Evolutionary conservation across 2,797 vertebrate genomes (phyloP), one percentile per base, ranked within the genome.

Genomic region (Lithobates sylvaticus): DNA sequence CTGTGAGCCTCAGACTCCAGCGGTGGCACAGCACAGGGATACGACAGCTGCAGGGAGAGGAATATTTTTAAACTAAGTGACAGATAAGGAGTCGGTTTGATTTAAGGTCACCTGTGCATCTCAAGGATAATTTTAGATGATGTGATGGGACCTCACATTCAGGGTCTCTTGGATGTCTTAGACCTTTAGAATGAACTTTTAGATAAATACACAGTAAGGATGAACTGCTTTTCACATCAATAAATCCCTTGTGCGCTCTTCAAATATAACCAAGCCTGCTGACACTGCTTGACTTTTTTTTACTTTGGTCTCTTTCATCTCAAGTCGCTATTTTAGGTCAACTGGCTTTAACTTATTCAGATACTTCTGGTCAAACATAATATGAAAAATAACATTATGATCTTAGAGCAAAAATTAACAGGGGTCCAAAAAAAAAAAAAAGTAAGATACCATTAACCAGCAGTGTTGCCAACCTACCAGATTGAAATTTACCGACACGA

Each of bases 51-150:
- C 27, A 10, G 39, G 39, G 32, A 70, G 23, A 34, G 50, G 65
- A 34, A 13, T 73, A 44, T 83, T 74, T 69, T 58, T 69, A 84
- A n/a, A 42, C 34, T 76, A 44, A 44, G 32, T 16, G 54, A 10
- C 50, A 75, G 64, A 70, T 81, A 86, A 76, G 47, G 3, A 81
- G 34, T 64, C 61, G 65, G 54, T 73, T 86, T 86, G 73, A 82
- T 76, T 34, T 83, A 73, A 73, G 74, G 67, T 83, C 80, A 86
- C 54, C 75, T 78, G 79, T 73, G 78, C 44, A 65, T 65, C 65
- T 73, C 7, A 74, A 16, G 50, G 47, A 81, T 34, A 65, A 47
- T 71, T 71, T 72, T 54, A 42, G 64, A 50, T 77, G 73, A 82
- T 47, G 36, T 10, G 27, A 47, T 65, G 39, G 12, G 67, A 78